Conservation (phyloP, 2,113 vertebrate genomes). For the Saguinus imperator region DNA sequence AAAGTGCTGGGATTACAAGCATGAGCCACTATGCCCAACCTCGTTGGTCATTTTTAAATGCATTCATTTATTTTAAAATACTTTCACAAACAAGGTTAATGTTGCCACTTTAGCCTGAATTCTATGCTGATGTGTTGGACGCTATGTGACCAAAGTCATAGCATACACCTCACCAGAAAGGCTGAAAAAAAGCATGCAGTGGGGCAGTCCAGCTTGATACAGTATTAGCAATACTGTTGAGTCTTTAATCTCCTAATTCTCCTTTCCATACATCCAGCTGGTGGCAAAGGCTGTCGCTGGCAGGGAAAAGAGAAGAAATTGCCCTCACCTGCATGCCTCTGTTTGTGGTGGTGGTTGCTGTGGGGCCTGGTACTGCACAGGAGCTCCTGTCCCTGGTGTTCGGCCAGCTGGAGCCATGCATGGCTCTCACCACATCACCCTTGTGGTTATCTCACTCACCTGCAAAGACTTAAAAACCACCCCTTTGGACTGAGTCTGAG, state of each 20-base stretch:
- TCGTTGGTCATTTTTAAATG: not conserved
- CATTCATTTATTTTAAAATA: not conserved
- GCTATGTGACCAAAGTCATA: not conserved
- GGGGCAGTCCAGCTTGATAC: not conserved
- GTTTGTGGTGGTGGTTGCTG: no score
- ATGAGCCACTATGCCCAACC: no score
- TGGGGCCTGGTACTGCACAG: rapidly evolving
- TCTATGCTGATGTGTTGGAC: not conserved
- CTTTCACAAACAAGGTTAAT: not conserved
- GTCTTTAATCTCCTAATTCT: not conserved
- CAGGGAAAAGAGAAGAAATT: not conserved
- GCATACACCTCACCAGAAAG: not conserved
- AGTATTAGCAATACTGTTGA: rapidly evolving
- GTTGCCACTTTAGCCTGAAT: not conserved
- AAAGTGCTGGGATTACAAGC: no score
- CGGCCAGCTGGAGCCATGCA: rapidly evolving
- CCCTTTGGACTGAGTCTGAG: not conserved
- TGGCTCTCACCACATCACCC: rapidly evolving
- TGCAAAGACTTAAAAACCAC: not conserved
- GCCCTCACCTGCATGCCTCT: not conserved
- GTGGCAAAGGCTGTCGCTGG: not conserved
- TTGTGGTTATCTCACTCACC: not conserved
- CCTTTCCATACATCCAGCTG: not conserved
- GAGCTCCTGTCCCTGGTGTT: rapidly evolving
- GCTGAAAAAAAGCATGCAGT: not conserved